A percentile compares a stretch with the other conserved stretches of the same genome.
Conservation (phyloP, 92 coral and sea anemone genomes). For the Chrysogorgia sp. region DNA sequence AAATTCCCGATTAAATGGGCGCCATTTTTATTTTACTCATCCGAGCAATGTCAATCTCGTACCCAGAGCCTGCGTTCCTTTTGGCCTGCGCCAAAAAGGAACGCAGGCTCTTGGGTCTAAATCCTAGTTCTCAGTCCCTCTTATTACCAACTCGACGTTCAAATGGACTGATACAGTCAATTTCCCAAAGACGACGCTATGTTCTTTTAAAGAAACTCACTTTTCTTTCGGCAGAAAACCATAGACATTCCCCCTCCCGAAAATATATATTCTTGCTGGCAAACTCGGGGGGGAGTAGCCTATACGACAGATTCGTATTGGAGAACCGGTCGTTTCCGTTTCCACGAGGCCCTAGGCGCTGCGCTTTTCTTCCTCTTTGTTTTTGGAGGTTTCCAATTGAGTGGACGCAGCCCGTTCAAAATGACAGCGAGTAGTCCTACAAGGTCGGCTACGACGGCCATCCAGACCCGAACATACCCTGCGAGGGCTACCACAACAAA, state of each 20-base stretch:
- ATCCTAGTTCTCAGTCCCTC: too few species aligned
- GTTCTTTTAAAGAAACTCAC: background rate
- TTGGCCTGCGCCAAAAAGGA: too few species aligned
- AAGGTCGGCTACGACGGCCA: slow-evolving; percentile 93
- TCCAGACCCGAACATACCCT: slow-evolving; percentile 84
- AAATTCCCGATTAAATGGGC: too few species aligned
- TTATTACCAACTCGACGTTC: too few species aligned
- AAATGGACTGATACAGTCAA: too few species aligned
- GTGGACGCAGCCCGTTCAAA: slow-evolving; percentile 88
- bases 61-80: too few species aligned
- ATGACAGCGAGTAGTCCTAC: slow-evolving; percentile 81
- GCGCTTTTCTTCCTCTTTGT: slow-evolving; percentile 21
- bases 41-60: too few species aligned
- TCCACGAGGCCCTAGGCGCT: slow-evolving; percentile 36
- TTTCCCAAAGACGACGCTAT: too few species aligned
- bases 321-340: slow-evolving; percentile 20
- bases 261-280: too few species aligned
- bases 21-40: too few species aligned
- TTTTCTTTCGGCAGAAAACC: background rate
- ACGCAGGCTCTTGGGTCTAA: too few species aligned
- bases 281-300: background rate
- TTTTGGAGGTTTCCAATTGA: slow-evolving; percentile 74
- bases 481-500: slow-evolving; percentile 78
- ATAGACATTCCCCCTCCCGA: too few species aligned
- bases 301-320: slow-evolving; percentile 28